These are phyloP conservation scores for Halcyon senegalensis DNA, from an alignment of 2,113 vertebrate genomes.

Conservation along the genomic window DNA sequence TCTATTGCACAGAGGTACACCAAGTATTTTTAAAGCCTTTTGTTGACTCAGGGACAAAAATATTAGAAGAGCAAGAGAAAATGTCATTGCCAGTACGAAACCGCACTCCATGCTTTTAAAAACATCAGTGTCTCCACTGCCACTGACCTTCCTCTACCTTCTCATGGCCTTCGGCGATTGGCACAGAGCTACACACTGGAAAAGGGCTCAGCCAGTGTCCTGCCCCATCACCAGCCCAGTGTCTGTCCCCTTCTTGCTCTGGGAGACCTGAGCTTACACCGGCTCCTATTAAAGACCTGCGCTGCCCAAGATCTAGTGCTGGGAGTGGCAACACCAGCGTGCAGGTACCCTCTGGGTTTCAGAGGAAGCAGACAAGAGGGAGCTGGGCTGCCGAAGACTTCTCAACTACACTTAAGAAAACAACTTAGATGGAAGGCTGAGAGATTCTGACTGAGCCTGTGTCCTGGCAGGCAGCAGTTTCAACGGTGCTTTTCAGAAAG, in stretches of 20 bases:
- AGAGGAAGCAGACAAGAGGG: background rate
- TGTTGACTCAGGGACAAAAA: background rate
- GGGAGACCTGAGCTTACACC: background rate
- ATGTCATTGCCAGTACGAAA: background rate
- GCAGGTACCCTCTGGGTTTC: background rate
- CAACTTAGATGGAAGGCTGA: background rate
- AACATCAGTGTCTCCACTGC: background rate
- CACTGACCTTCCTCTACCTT: background rate
- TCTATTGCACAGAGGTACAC: background rate
- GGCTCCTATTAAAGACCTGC: background rate
- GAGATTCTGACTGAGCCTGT: background rate
- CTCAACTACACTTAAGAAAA: too few species aligned
- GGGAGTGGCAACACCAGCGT: accelerated
- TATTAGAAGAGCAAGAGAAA: background rate
- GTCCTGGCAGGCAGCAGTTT: background rate
- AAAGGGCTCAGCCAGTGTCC: background rate
- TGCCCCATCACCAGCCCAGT: background rate
- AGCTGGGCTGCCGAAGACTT: background rate
- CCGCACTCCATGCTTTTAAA: too few species aligned
- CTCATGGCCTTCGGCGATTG: background rate
- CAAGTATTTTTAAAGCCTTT: background rate
- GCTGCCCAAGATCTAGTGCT: background rate
- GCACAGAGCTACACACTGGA: background rate
- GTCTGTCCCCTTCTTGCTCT: background rate
- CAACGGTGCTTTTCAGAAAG: background rate